Base-by-base conservation (phyloP, 2,888 invertebrate species). In the Eurytoma adleriae region DNA sequence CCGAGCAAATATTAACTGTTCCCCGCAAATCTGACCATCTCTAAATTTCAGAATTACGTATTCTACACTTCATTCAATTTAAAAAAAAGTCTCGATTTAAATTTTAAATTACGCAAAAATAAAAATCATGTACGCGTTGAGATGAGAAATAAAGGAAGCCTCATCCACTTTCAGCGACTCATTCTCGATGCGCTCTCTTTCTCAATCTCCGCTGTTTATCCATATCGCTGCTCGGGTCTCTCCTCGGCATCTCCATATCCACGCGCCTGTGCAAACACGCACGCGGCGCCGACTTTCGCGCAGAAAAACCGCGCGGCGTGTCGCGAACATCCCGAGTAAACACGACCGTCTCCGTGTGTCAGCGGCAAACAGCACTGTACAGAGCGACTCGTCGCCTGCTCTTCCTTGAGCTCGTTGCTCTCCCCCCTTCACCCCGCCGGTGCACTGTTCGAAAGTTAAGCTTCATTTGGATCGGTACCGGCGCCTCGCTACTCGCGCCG, bases 271-370 rank as follows among this genome's bases (percentile, higher is more conserved):
- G 59, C 27, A 56, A 10, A 10, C 5, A 66, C 27, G 27, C 40
- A 52, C 50, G 24, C 50, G 13, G 64, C 64, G 59, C 50, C 4
- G 64, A 67, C 59, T 71, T 52, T 67, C 30, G 24, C 74, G 52
- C 40, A 70, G 64, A 67, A 71, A 76, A 71, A 76, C 61, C 27
- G 27, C 20, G n/a, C 18, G 3, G 50, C 14, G 16, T 59, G 78
- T 61, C 61, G 64, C 52, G 54, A 68, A 59, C 62, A 68, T 20
- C 68, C 66, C 56, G 27, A 78, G 62, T 20, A 78, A 78, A 73
- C 61, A 78, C 18, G 64, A 40, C 18, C 52, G 67, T 68, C 73
- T 62, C 48, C 69, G 57, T 69, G 50, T 56, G 79, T 69, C 78
- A 74, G 20, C n/a, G 20, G 69, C 75, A 75, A 75, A 75, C 75